A percentile compares a stretch with the other conserved stretches of the same genome.
phyloP scores from a whole-genome alignment of 2,888 invertebrate genomes.

The Glyphotaelius pellucidus region DNA sequence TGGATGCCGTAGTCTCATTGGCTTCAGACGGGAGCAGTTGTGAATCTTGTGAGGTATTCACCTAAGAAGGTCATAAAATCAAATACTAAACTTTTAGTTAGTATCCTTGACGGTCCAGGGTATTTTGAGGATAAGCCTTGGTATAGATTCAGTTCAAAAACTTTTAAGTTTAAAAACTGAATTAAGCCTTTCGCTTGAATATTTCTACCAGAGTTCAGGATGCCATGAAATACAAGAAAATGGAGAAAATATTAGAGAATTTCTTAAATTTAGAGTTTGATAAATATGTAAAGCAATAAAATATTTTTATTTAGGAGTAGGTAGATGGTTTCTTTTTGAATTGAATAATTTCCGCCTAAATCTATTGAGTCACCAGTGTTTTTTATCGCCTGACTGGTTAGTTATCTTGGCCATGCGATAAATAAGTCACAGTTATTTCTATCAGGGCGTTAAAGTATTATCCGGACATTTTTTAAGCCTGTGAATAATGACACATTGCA shows the following conservation, averaged over 20 bases:
- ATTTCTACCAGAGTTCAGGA: neutral
- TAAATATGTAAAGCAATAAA: no score
- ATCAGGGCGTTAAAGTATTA: slow-evolving; percentile 2
- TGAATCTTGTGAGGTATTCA: no score
- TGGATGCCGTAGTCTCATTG: no score
- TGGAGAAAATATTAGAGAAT: neutral
- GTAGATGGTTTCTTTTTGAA: neutral
- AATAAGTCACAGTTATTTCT: neutral
- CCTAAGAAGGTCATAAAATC: no score
- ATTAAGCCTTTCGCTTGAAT: neutral
- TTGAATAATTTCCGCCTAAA: neutral
- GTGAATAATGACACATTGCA: neutral
- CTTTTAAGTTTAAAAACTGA: no score
- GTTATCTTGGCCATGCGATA: neutral
- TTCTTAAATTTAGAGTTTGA: neutral
- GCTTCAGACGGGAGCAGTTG: no score
- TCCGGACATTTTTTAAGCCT: neutral
- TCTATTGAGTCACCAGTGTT: neutral
- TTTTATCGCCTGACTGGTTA: neutral
- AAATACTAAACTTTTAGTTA: no score
- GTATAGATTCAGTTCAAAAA: neutral
- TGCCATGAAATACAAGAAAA: no score
- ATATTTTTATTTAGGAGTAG: neutral
- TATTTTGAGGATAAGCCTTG: no score
- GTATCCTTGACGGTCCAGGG: no score